These are phyloP conservation scores for Brachirus orientalis DNA, from an alignment of 2,113 vertebrate genomes.

Conservation along the genomic window DNA sequence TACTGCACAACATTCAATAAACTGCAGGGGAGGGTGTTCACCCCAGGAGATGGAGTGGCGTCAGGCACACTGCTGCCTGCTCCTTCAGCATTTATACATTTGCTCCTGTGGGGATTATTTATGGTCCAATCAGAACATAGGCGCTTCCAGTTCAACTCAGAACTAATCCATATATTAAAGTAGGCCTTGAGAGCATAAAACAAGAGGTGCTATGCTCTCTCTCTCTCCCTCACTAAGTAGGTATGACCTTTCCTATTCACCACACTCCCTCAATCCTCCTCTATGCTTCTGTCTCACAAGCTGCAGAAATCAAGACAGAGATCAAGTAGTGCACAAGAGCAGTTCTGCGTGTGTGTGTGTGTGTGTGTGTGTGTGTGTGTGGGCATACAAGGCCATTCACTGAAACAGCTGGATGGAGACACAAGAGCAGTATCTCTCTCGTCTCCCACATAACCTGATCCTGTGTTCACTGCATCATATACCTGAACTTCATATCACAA, in stretches of 20 bases:
- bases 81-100: constrained; percentile 53
- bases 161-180: constrained; percentile 72
- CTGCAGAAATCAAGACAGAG: constrained; percentile 19
- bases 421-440: constrained; percentile 29
- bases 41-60: constrained; percentile 46
- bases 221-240: constrained; percentile 5
- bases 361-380: constrained; percentile 16
- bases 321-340: constrained; percentile 14
- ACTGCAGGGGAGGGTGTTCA: constrained; percentile 18
- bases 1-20: constrained; percentile 49
- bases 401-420: constrained; percentile 68
- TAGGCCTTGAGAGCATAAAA: constrained; percentile 61
- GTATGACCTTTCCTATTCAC: constrained; percentile 53
- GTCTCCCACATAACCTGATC: not conserved
- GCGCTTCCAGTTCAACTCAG: constrained; percentile 62
- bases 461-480: no score
- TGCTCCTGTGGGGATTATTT: constrained; percentile 66
- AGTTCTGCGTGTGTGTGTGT: constrained; percentile 26
- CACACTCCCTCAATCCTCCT: constrained; percentile 17
- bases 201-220: constrained; percentile 38
- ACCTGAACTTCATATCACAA: no score
- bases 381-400: constrained; percentile 33
- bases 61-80: constrained; percentile 41
- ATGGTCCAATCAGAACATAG: constrained; percentile 68
- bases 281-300: constrained; percentile 16